Percentiles rank a stretch among this genome's conserved stretches.
Conservation (phyloP, 2,797 vertebrate genomes). For the Onychomys leucogaster region DNA sequence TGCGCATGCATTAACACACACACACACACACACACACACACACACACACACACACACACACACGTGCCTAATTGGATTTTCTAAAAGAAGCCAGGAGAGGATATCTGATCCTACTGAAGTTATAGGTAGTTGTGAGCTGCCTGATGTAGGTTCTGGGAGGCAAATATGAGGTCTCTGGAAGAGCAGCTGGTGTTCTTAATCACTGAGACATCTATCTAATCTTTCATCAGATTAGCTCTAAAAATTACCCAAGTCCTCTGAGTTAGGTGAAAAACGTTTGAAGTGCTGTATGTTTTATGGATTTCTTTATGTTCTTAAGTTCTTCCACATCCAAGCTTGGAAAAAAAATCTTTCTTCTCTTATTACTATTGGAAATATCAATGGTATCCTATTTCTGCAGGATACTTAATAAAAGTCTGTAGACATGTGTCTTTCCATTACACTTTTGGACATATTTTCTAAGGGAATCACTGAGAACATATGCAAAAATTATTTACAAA, state of each 20-base stretch:
- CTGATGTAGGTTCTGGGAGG: background rate
- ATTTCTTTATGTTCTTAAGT: background rate
- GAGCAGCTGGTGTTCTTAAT: background rate
- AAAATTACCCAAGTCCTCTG: background rate
- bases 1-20: too few relatives aligned
- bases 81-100: background rate
- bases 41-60: too few relatives aligned
- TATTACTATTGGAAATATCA: background rate
- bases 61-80: background rate
- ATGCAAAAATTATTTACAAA: background rate
- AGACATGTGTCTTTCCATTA: background rate
- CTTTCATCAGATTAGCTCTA: background rate
- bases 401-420: background rate
- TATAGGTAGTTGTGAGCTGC: background rate
- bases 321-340: background rate
- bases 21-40: too few relatives aligned
- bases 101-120: background rate
- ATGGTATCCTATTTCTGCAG: background rate
- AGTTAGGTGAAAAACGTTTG: background rate
- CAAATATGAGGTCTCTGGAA: background rate
- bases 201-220: background rate
- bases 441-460: background rate
- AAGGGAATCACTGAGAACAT: conserved; percentile 1
- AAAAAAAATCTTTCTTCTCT: background rate
- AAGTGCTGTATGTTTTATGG: background rate